Conservation (phyloP, 2,888 invertebrate species). For the Morpho achilles region DNA sequence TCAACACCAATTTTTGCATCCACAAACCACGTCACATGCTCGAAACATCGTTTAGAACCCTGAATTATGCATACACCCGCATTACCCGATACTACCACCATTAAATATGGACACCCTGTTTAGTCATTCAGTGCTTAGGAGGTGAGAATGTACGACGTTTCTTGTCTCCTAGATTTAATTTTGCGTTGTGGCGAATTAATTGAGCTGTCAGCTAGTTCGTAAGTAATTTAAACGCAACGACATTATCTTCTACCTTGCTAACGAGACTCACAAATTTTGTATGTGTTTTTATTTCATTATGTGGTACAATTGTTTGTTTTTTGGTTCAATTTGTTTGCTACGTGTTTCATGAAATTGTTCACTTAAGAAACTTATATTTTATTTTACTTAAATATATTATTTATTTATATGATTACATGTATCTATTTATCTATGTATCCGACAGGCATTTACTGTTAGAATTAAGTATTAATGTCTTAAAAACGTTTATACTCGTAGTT, state of each 20-base stretch:
- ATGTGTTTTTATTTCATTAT: slow-evolving; percentile 9
- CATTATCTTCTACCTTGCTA: slow-evolving; percentile 16
- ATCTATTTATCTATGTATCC: too few species aligned
- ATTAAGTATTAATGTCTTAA: too few species aligned
- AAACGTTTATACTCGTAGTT: too few species aligned
- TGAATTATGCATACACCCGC: slow-evolving; percentile 33
- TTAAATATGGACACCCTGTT: slow-evolving; percentile 35
- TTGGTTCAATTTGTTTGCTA: not conserved
- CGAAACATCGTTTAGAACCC: slow-evolving; percentile 26
- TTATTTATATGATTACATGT: too few species aligned
- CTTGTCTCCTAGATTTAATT: slow-evolving; percentile 29
- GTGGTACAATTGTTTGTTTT: slow-evolving; percentile 1
- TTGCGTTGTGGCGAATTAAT: slow-evolving; percentile 29
- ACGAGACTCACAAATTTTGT: slow-evolving; percentile 10
- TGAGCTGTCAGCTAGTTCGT: slow-evolving; percentile 24
- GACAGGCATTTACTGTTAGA: too few species aligned
- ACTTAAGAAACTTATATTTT: too few species aligned
- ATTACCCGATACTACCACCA: slow-evolving; percentile 28
- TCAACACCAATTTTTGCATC: slow-evolving; percentile 2
- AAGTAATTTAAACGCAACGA: slow-evolving; percentile 24
- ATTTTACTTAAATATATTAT: too few species aligned
- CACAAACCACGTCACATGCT: slow-evolving; percentile 19
- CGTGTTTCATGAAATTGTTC: not conserved
- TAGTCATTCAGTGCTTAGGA: slow-evolving; percentile 30
- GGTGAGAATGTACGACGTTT: slow-evolving; percentile 27